Base-by-base conservation (phyloP, 2,113 vertebrate genomes). In the Ceyx melanurus region DNA sequence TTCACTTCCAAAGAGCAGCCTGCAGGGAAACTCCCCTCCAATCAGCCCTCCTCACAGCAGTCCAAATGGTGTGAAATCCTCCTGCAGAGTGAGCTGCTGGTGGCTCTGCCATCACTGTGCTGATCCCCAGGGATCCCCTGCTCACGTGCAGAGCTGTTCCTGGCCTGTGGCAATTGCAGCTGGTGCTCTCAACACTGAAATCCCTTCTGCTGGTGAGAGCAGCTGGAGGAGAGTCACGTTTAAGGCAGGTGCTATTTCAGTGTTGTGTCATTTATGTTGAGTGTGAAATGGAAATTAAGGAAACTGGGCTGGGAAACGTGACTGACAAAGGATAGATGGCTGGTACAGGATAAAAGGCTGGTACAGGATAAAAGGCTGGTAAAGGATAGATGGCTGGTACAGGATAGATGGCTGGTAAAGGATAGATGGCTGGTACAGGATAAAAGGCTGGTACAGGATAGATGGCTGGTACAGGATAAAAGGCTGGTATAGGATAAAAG, bases 21-120 rank as follows among this genome's bases (percentile, higher is more conserved):
- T n/a, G 29, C 31, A 85, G 42, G n/a, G 71, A 31, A 58, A 51
- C 26, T 46, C 42, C 79, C 33, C 46, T 86, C 74, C 46, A 21
- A 68, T 20, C 48, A 45, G 25, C 48, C 43, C 21, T 31, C 42
- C 33, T 46, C 31, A 42, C 56, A 62, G 60, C 29, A 81, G 61
- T 5, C 0, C 1, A 2, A 54, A 13, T 29, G 37, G 18, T 66
- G 53, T n/a, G 11, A 91, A 86, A 72, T 37, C 25, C 16, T 37
- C 21, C 48, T 57, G 42, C 6, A 20, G 31, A 67, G 29, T 0
- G 0, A 70, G 72, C 58, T 45, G 66, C 4, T 0, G 2, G 8
- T 4, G 17, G 31, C 22, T 67, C 58, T 9, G 15, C 16, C 43
- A 21, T 21, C 43, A 21, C 37, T 60, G 19, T 66, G 16, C 7